Evolutionary conservation across 2,113 vertebrate genomes (phyloP).

Genomic region (Oceanodroma tethys): DNA sequence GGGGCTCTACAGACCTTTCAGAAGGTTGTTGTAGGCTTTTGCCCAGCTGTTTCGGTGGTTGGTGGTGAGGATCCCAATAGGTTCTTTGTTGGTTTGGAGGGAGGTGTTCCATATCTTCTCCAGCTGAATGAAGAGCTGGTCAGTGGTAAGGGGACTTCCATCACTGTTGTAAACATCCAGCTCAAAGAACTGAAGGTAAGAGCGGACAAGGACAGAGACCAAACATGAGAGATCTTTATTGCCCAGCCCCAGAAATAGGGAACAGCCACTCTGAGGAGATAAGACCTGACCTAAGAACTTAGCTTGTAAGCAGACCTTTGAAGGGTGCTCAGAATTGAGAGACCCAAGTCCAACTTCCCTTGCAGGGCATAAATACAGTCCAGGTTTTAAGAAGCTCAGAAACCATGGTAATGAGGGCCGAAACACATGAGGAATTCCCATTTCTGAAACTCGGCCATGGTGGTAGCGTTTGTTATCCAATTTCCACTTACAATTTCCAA

Average conservation of each 20-base stretch:
- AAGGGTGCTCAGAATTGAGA: background rate
- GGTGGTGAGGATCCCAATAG: constrained; percentile 92
- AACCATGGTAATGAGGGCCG: background rate
- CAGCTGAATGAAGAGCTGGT: constrained; percentile 91
- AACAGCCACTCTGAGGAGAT: background rate
- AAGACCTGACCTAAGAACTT: background rate
- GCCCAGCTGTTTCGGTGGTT: constrained; percentile 97
- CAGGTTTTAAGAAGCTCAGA: background rate
- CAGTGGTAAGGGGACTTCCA: constrained; percentile 83
- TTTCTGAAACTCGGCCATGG: background rate
- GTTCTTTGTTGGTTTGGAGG: constrained; percentile 96
- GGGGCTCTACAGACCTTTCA: constrained; percentile 80
- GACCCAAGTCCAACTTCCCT: background rate
- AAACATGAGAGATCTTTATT: background rate
- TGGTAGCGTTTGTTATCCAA: background rate
- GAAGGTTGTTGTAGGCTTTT: constrained; percentile 92
- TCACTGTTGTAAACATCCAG: constrained; percentile 94
- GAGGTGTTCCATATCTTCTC: constrained; percentile 99
- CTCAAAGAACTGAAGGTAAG: constrained; percentile 85
- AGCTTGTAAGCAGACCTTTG: background rate
- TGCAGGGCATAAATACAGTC: background rate
- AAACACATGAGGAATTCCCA: background rate
- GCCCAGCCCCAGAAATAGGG: background rate
- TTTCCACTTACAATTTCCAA: background rate
- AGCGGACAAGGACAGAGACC: background rate